A percentile compares a stretch with the other conserved stretches of the same genome.
phyloP scores from a whole-genome alignment of 2,888 invertebrate species.

The Leptinotarsa juncta region DNA sequence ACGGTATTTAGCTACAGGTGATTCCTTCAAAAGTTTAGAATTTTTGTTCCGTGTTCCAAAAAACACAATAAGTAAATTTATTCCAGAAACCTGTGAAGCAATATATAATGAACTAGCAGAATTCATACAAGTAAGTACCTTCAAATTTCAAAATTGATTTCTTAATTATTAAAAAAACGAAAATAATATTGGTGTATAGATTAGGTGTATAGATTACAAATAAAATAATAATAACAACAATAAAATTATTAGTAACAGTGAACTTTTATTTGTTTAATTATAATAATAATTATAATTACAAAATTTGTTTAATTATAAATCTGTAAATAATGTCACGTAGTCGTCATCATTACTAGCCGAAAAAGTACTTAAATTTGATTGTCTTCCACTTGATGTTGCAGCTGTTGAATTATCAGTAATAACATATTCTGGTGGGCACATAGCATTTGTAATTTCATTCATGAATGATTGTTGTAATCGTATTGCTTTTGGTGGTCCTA shows the following conservation, averaged over 20 bases:
- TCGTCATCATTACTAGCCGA: slow-evolving; percentile 19
- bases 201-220: slow-evolving; percentile 1
- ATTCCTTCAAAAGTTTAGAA: slow-evolving; percentile 20
- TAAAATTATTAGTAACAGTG: slow-evolving; percentile 19
- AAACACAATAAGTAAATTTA: slow-evolving; percentile 20
- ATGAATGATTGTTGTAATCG: not conserved
- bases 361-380: slow-evolving; percentile 21
- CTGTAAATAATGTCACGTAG: slow-evolving; percentile 17
- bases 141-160: not conserved
- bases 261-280: slow-evolving; percentile 19
- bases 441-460: not conserved
- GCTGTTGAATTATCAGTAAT: slow-evolving; percentile 13
- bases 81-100: slow-evolving; percentile 20
- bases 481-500: slow-evolving; percentile 1
- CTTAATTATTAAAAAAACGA: slow-evolving; percentile 10
- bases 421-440: slow-evolving; percentile 3
- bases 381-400: slow-evolving; percentile 21
- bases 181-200: slow-evolving; percentile 18
- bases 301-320: slow-evolving; percentile 17
- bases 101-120: slow-evolving; percentile 17
- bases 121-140: slow-evolving; percentile 21
- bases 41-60: slow-evolving; percentile 22
- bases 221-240: slow-evolving; percentile 20
- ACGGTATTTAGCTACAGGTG: slow-evolving; percentile 15
- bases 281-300: not conserved